phyloP scores from a whole-genome alignment of 2,888 invertebrate genomes.

The Polyploca ridens region DNA sequence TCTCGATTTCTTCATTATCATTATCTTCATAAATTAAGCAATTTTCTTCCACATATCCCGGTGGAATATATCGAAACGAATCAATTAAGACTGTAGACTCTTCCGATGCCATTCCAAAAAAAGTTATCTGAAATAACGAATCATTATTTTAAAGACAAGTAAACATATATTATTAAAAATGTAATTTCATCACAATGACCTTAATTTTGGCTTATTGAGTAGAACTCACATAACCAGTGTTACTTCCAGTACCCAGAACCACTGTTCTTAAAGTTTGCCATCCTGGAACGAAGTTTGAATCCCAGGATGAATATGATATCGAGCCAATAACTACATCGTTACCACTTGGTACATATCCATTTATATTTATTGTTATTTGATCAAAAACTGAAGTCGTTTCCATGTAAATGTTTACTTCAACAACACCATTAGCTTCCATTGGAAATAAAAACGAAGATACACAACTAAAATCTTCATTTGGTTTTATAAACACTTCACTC shows the following conservation, averaged over 20 bases:
- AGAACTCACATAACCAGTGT: constrained; percentile 46
- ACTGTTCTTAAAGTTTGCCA: constrained; percentile 34
- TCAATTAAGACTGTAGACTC: constrained; percentile 39
- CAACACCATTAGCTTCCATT: constrained; percentile 17
- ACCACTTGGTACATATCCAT: constrained; percentile 8
- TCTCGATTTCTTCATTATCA: constrained; percentile 13
- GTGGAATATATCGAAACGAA: constrained; percentile 47
- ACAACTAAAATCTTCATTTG: constrained; percentile 4
- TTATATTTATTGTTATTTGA: constrained; percentile 15
- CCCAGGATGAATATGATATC: constrained; percentile 14
- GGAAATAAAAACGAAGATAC: constrained; percentile 18
- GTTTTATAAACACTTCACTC: constrained; percentile 8
- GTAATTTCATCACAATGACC: too few species aligned
- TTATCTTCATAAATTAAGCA: constrained; percentile 38
- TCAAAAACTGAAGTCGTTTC: constrained; percentile 9
- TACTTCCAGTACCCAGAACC: constrained; percentile 25
- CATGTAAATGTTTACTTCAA: constrained; percentile 22
- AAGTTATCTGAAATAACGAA: constrained; percentile 35
- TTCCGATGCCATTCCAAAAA: constrained; percentile 35
- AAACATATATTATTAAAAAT: not conserved
- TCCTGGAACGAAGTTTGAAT: constrained; percentile 25
- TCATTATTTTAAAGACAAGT: not conserved
- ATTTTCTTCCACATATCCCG: constrained; percentile 25
- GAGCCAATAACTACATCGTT: constrained; percentile 12
- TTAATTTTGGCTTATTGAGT: not conserved